These are phyloP conservation scores for Conomelus anceps DNA, from an alignment of 2,888 invertebrate species.

Conservation along the genomic window DNA sequence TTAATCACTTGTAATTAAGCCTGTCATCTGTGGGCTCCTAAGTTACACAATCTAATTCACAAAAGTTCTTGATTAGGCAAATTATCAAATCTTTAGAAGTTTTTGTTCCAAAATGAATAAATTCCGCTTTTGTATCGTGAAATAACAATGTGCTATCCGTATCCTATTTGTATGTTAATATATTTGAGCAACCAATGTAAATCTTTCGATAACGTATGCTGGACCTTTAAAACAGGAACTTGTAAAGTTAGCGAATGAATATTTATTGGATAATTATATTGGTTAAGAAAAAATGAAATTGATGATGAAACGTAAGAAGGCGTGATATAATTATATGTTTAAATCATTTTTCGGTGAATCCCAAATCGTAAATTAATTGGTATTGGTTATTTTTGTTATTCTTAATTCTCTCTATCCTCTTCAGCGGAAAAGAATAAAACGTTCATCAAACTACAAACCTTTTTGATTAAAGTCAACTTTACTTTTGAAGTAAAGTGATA, in stretches of 20 bases:
- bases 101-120: not conserved
- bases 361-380: not conserved
- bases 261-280: not conserved
- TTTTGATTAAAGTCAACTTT: not conserved
- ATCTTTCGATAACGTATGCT: not conserved
- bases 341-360: not conserved
- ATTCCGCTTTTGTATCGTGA: not conserved
- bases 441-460: not conserved
- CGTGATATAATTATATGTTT: not conserved
- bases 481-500: too few relatives aligned
- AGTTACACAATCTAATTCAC: too few relatives aligned
- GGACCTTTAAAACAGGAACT: not conserved
- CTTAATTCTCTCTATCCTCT: not conserved
- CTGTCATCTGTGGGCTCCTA: too few relatives aligned
- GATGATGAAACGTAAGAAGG: not conserved
- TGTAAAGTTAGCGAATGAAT: not conserved
- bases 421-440: not conserved
- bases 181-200: not conserved
- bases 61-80: not conserved
- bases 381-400: not conserved
- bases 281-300: not conserved
- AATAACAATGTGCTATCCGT: not conserved
- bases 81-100: not conserved
- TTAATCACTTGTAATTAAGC: too few relatives aligned
- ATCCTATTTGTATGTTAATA: not conserved